phyloP scores from a whole-genome alignment of 92 coral and sea anemone species.

The Heliopora coerulea region DNA sequence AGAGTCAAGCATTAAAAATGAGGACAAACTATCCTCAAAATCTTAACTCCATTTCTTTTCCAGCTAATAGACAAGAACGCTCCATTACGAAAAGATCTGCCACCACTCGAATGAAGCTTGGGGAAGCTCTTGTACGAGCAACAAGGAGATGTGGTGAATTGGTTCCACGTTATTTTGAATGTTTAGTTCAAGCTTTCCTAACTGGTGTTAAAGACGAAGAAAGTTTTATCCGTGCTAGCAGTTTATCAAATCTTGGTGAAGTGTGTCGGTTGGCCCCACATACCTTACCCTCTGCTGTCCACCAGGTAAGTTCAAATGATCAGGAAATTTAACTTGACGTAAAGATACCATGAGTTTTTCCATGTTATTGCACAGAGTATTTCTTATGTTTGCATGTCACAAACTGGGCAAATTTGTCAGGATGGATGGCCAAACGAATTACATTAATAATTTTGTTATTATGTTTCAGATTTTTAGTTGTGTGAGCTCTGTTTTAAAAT shows the following conservation, averaged over 20 bases:
- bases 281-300: slow-evolving; percentile 69
- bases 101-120: slow-evolving; percentile 72
- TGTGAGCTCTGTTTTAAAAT: slow-evolving; percentile 64
- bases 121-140: slow-evolving; percentile 86
- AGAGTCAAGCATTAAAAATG: too few species aligned
- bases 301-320: slow-evolving; percentile 76
- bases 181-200: slow-evolving; percentile 68
- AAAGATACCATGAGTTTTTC: too few species aligned
- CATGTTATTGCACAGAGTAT: too few species aligned
- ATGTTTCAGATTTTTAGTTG: slow-evolving; percentile 71
- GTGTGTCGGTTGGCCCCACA: slow-evolving; percentile 77
- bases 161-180: slow-evolving; percentile 73
- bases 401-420: too few species aligned
- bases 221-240: slow-evolving; percentile 86
- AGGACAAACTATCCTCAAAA: too few species aligned
- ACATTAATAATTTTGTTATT: too few species aligned
- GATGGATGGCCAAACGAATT: too few species aligned
- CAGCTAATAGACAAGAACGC: not conserved
- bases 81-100: slow-evolving; percentile 51
- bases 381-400: too few species aligned
- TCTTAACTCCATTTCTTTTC: not conserved
- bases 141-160: slow-evolving; percentile 79
- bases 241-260: slow-evolving; percentile 91
- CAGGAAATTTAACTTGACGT: too few species aligned
- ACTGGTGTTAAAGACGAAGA: slow-evolving; percentile 79